Evolutionary conservation across 2,113 vertebrate genomes (phyloP), one percentile per base, ranked within the genome.

Genomic region (Tachysurus vachellii): DNA sequence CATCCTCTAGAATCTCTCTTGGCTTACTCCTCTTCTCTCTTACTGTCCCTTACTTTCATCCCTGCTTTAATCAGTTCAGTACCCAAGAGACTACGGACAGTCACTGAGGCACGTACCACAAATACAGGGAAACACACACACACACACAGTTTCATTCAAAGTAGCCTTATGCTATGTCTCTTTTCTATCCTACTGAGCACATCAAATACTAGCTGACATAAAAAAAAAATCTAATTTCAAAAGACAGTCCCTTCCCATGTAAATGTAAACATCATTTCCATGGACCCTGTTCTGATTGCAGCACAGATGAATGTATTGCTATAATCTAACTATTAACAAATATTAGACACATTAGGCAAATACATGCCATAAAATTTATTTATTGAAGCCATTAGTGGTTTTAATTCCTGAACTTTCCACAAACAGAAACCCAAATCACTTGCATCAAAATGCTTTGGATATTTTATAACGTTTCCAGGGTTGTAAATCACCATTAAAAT

Each of bases 101-200:
- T 93, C 90, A 90, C 88, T 88, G 89, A 77, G 91, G 93, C 95
- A 96, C 93, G 94, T 95, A 95, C 89, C 80, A 89, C 86, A 89
- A 79, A 89, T n/a, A 88, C 83, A 91, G 2, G 80, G 54, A 82
- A 77, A 77, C 61, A 86, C 70, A 73, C 42, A 85, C 77, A 61
- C 59, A 62, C 26, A 90, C 59, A 84, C 57, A 50, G 47, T 50
- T 57, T 47, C 9, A 4, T 21, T 21, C 66, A 76, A 62, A 71
- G 16, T 80, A 44, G 36, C 42, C 28, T 28, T 13, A 70, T 68
- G 66, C 66, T 19, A 71, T 13, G 17, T 7, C 17, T 42, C 42
- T 50, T 47, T 1, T 4, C 44, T 50, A 50, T 21, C 10, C 21
- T 73, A 13, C 8, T n/a, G 23, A 76, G 21, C 23, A 26, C 21